phyloP scores from a whole-genome alignment of 2,113 vertebrate genomes.

The Tragelaphus strepsiceros region DNA sequence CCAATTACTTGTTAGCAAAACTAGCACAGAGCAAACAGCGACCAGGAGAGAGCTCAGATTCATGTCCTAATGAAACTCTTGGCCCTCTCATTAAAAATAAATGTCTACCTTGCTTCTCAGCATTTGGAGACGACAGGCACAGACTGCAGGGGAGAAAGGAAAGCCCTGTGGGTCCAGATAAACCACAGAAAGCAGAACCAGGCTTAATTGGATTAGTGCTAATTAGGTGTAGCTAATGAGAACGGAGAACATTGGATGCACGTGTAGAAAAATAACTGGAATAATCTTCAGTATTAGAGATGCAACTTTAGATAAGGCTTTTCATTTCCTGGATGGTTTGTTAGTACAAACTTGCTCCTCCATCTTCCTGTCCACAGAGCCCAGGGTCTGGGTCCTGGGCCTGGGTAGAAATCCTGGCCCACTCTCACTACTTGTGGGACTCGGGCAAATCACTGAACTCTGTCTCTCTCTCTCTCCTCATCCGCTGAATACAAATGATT shows the following conservation, averaged over 20 bases:
- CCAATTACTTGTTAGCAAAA: conserved; percentile 46
- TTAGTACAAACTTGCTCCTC: background rate
- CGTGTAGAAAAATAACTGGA: background rate
- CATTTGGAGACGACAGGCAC: background rate
- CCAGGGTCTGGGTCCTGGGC: background rate
- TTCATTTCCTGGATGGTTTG: background rate
- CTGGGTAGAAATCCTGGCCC: background rate
- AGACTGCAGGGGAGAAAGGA: background rate
- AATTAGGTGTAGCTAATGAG: conserved; percentile 43
- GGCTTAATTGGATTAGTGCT: conserved; percentile 60
- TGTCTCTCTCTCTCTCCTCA: background rate
- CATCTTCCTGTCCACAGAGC: background rate
- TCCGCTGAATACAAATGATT: background rate
- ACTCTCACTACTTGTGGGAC: background rate
- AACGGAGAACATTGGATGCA: background rate
- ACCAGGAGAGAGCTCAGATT: background rate
- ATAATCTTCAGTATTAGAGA: conserved; percentile 19
- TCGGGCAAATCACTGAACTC: background rate
- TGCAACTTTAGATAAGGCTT: background rate
- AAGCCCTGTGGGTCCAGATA: background rate
- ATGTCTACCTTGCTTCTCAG: background rate
- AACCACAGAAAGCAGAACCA: background rate
- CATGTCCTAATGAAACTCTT: conserved; percentile 21
- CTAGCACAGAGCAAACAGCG: conserved; percentile 9
- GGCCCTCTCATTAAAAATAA: conserved; percentile 56